A percentile compares a stretch with the other conserved stretches of the same genome.
Evolutionary conservation across 2,888 invertebrate genomes (phyloP).

Genomic region (Lasioglossum malachurum): DNA sequence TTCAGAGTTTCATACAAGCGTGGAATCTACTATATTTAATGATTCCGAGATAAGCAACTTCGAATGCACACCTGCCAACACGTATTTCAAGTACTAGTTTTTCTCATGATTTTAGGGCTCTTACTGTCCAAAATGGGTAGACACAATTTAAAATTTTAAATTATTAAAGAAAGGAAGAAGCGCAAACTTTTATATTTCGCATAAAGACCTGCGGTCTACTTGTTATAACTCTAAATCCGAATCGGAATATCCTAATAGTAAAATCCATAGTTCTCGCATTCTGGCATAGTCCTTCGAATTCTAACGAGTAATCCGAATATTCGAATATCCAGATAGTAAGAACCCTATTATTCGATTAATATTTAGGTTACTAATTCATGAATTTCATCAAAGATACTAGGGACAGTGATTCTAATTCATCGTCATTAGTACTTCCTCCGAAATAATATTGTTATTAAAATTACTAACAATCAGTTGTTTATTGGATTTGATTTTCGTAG

Average conservation of each 20-base stretch:
- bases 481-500: constrained; percentile 47
- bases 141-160: background rate
- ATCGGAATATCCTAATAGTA: background rate
- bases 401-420: background rate
- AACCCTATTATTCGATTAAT: background rate
- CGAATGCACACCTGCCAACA: constrained; percentile 68
- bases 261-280: too few species aligned
- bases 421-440: background rate
- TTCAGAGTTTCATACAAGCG: constrained; percentile 76
- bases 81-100: constrained; percentile 68
- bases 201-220: too few species aligned
- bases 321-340: background rate
- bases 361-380: background rate
- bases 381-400: background rate
- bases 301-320: background rate
- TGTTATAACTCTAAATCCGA: background rate
- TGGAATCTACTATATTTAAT: constrained; percentile 77
- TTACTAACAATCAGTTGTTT: constrained; percentile 1
- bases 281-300: background rate
- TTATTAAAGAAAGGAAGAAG: too few species aligned
- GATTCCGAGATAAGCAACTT: constrained; percentile 81
- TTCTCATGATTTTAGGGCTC: background rate
- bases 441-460: background rate
- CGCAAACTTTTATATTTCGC: too few species aligned
- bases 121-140: background rate